Evolutionary conservation across 2,113 vertebrate species (phyloP), one percentile per base, ranked within the genome.

Genomic region (Puffinus mauretanicus): DNA sequence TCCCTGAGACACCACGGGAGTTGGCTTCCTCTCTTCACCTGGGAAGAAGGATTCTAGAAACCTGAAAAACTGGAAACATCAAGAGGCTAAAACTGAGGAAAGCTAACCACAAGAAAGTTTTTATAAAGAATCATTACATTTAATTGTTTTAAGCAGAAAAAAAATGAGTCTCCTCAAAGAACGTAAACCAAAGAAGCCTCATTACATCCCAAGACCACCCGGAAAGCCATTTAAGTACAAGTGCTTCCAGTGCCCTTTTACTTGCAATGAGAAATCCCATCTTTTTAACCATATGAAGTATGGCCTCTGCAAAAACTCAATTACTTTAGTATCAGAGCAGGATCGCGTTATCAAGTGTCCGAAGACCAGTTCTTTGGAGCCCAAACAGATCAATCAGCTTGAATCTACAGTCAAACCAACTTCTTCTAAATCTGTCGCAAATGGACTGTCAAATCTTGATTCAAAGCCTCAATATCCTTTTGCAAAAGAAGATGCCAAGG

Each of bases 251-350:
- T 99, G 99, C 61, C 99, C 99, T 24, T 99, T 99, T 80, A 99
- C 99, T 36, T 99, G 99, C 98, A 99, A 99, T 5, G 99, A 99
- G 95, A 99, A 99, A 97, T 99, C 99, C 11, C 99, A 99, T 62
- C 99, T 99, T 71, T 99, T 99, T 78, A 99, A 99, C 94, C 99
- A 99, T 85, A 99, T 99, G 99, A 99, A 99, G 96, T 99, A 99
- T 0, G 99, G 99, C 51, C 98, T 99, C 91, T 99, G 99, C 87
- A 99, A 99, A 95, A 99, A 99, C 98, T 99, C 99, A 47, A 99
- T 99, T 92, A 99, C 99, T 3, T 94, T 99, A 30, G 97, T 99
- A 58, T 98, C 99, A 0, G 99, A 99, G 96, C 99, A 99, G 94
- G 98, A 98, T 55, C 98, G 98, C 0, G 13, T 90, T 24, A 98